phyloP scores from a whole-genome alignment of 2,113 vertebrate species.

The Danio rerio region DNA sequence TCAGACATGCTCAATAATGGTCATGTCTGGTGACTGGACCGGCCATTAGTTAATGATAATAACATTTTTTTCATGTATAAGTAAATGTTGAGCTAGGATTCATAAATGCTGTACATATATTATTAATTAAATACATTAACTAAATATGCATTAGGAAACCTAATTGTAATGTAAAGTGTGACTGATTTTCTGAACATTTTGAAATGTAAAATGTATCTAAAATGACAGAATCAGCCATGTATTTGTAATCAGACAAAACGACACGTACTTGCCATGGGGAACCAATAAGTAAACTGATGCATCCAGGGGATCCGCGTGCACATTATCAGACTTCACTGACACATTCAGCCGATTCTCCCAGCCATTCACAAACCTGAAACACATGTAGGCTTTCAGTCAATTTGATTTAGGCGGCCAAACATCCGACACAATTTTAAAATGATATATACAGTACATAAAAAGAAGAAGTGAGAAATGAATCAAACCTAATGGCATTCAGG shows the following conservation, averaged over 20 bases:
- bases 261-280: slow-evolving; percentile 67
- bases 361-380: slow-evolving; percentile 69
- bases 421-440: not conserved
- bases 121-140: too few species aligned
- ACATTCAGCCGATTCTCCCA: slow-evolving; percentile 38
- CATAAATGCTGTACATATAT: too few species aligned
- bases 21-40: too few species aligned
- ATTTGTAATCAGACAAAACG: not conserved
- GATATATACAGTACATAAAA: not conserved
- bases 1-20: too few species aligned
- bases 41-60: too few species aligned
- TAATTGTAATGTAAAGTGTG: too few species aligned
- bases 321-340: not conserved
- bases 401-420: not conserved
- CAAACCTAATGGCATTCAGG: slow-evolving; percentile 79
- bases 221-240: too few species aligned
- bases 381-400: not conserved
- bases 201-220: too few species aligned
- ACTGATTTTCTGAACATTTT: too few species aligned
- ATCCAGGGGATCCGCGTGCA: fast-evolving
- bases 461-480: not conserved
- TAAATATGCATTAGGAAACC: too few species aligned
- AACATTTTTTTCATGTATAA: too few species aligned
- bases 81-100: too few species aligned
- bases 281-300: slow-evolving; percentile 59